Conservation (phyloP, 2,797 vertebrate species). For the Neosalanx taihuensis region DNA sequence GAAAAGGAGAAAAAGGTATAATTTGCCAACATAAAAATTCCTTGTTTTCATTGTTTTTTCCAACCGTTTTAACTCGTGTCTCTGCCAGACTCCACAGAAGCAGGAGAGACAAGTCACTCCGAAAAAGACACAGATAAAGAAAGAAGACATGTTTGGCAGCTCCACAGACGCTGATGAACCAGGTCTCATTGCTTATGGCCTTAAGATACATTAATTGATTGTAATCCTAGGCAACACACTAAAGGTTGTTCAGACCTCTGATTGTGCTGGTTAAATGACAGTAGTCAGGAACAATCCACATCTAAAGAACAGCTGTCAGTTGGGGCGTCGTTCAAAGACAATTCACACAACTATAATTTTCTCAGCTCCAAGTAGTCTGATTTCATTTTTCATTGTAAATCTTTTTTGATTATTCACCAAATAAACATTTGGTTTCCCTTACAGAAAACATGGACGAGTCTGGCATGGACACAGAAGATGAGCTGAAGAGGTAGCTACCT, state of each 20-base stretch:
- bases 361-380: not conserved
- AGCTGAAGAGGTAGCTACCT: slow-evolving; percentile 80
- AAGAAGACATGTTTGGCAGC: slow-evolving; percentile 72
- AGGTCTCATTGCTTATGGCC: slow-evolving; percentile 48
- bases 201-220: not conserved
- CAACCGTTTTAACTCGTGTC: not conserved
- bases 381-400: not conserved
- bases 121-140: slow-evolving; percentile 51
- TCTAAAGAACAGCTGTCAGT: no score
- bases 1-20: slow-evolving; percentile 54
- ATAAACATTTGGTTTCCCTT: not conserved
- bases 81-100: slow-evolving; percentile 53
- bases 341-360: not conserved
- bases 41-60: not conserved
- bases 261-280: no score
- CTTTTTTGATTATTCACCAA: no score
- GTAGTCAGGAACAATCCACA: no score
- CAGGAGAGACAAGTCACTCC: slow-evolving; percentile 47
- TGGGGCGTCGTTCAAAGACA: no score
- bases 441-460: slow-evolving; percentile 72
- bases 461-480: slow-evolving; percentile 84
- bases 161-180: slow-evolving; percentile 80
- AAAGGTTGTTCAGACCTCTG: no score
- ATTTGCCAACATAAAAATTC: not conserved
- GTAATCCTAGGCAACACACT: no score